These are phyloP conservation scores for Oryzias woworae DNA, from an alignment of 2,113 vertebrate species.

Conservation along the genomic window DNA sequence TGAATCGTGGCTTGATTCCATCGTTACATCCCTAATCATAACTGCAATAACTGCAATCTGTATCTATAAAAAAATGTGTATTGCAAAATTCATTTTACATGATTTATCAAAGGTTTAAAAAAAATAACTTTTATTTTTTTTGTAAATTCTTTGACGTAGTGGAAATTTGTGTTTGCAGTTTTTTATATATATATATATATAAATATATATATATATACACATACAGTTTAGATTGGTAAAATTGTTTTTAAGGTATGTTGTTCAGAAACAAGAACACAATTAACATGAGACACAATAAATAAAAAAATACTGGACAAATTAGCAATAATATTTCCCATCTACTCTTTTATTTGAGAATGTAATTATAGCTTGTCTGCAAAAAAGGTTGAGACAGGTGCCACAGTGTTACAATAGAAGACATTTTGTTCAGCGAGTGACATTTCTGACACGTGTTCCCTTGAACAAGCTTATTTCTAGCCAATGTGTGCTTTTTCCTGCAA, in stretches of 20 bases:
- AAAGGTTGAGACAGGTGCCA: constrained; percentile 57
- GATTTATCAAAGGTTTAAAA: too few species aligned
- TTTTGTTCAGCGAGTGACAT: constrained; percentile 57
- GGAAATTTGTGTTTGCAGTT: too few species aligned
- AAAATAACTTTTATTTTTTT: too few species aligned
- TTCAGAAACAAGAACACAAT: constrained; percentile 3
- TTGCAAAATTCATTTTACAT: too few species aligned
- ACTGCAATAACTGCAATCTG: too few species aligned
- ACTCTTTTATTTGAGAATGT: constrained; percentile 45
- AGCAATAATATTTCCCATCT: constrained; percentile 31
- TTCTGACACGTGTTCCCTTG: constrained; percentile 40
- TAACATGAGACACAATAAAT: constrained; percentile 22
- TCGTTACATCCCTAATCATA: too few species aligned
- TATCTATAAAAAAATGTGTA: too few species aligned
- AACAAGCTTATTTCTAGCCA: constrained; percentile 44
- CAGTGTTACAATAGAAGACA: constrained; percentile 52
- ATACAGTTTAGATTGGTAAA: background rate
- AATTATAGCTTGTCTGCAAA: constrained; percentile 50
- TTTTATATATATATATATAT: too few species aligned
- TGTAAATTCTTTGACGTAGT: too few species aligned
- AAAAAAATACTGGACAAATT: constrained; percentile 29
- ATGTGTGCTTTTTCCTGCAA: constrained; percentile 50
- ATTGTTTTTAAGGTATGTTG: constrained; percentile 1
- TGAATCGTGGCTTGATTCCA: too few species aligned
- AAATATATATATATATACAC: too few species aligned